Evolutionary conservation across 2,888 invertebrate genomes (phyloP), one percentile per base, ranked within the genome.

Genomic region (Dusona sp.): DNA sequence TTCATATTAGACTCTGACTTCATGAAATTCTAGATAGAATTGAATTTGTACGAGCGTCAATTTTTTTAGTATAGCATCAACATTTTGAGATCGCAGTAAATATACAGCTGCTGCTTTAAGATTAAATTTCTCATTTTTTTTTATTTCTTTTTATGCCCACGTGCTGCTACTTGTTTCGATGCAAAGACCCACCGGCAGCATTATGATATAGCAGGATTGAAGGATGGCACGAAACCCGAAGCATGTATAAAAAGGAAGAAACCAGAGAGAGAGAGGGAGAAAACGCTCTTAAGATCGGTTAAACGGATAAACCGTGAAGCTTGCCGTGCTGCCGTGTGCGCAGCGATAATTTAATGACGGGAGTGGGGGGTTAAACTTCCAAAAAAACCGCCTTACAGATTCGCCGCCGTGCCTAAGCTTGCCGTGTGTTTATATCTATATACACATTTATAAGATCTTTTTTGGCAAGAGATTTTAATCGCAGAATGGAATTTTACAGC

Each of bases 311-410:
- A 67, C 75, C 80, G 79, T 57, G 79, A 83, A 54, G 68, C 85
- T 61, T 74, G n/a, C 75, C 78, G 57, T 38, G 70, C 83, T 45
- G 45, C 29, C 48, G 81, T 85, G 77, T 85, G 68, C 70, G 25
- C 74, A 70, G 74, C 79, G 83, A 86, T 86, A 86, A 83, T 83
- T 83, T 83, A 86, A 86, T 86, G 77, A 83, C 79, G 65, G 79
- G 75, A 64, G n/a, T 77, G 65, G 79, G 75, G 75, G n/a, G 45
- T 1, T 38, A n/a, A 33, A 61, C 33, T 48, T 33, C 11, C 38
- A 70, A 79, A 79, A 67, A 82, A 85, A 82, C 57, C 61, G 48
- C 81, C 67, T 82, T 51, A 68, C 64, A 74, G 74, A 82, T 70
- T 85, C 68, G 78, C 85, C 85, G 82, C 74, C 74, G 64, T 78